phyloP scores from a whole-genome alignment of 2,888 invertebrate species.

The Micoletzkya japonica region DNA sequence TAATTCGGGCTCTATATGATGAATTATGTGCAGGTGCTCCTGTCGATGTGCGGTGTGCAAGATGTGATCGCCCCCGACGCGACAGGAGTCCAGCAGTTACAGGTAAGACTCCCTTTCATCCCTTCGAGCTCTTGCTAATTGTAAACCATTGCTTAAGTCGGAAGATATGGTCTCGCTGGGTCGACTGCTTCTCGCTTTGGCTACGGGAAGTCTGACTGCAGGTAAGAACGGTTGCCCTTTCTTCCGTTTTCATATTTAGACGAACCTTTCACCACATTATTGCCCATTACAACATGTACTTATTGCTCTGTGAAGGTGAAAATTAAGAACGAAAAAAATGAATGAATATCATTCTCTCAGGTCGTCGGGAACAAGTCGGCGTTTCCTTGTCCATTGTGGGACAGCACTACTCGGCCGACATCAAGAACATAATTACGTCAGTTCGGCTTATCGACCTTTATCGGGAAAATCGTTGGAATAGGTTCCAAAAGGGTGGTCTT shows the following conservation, averaged over 20 bases:
- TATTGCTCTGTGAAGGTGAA: constrained; percentile 62
- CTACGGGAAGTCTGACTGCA: constrained; percentile 87
- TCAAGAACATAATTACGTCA: constrained; percentile 88
- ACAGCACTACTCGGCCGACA: constrained; percentile 87
- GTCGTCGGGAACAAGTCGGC: constrained; percentile 62
- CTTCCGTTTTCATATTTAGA: constrained; percentile 67
- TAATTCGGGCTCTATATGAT: no score
- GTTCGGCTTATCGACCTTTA: constrained; percentile 43
- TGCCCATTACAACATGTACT: no score
- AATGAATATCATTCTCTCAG: constrained; percentile 65
- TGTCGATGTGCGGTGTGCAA: constrained; percentile 38
- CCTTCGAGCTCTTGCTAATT: not conserved
- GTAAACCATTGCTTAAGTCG: constrained; percentile 70
- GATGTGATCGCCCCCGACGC: constrained; percentile 39
- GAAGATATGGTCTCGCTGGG: constrained; percentile 91
- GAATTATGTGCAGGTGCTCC: constrained; percentile 35
- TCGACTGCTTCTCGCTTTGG: constrained; percentile 84
- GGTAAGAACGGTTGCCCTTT: constrained; percentile 84
- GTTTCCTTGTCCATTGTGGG: constrained; percentile 79
- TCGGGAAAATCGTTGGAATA: not conserved
- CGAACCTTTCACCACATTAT: not conserved
- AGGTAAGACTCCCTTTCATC: constrained; percentile 13
- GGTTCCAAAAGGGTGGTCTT: no score
- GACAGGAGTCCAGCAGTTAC: constrained; percentile 35
- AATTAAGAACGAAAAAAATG: not conserved